Evolutionary conservation across 2,797 vertebrate species (phyloP).

Genomic region (Sarcophilus harrisii): DNA sequence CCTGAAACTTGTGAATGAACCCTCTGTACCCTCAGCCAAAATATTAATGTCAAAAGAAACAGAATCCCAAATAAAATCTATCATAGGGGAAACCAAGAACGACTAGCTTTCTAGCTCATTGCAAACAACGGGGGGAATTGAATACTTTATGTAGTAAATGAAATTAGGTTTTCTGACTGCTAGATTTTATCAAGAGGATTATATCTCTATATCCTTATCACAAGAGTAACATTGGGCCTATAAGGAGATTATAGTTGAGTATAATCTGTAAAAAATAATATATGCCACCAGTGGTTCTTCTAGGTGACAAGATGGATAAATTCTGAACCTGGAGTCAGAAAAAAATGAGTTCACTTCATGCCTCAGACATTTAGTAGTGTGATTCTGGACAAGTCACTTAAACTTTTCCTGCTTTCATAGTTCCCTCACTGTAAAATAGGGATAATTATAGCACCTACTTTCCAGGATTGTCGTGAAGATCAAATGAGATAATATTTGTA

Average conservation of each 20-base stretch:
- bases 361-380: neutral
- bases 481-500: neutral
- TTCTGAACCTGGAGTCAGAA: constrained; percentile 46
- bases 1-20: neutral
- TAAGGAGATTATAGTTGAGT: constrained; percentile 6
- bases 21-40: constrained; percentile 4
- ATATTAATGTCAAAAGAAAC: neutral
- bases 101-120: neutral
- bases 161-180: constrained; percentile 31
- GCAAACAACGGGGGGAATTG: neutral
- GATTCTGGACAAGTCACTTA: neutral
- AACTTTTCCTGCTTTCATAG: neutral
- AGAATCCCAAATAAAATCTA: constrained; percentile 45
- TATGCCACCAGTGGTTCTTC: constrained; percentile 40
- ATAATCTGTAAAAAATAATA: constrained; percentile 45
- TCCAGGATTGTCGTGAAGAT: neutral
- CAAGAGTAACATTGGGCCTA: constrained; percentile 25
- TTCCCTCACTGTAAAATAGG: neutral
- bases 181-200: constrained; percentile 15
- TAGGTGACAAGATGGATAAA: constrained; percentile 34
- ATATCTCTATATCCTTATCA: neutral
- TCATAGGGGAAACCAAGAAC: neutral
- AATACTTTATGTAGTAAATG: neutral
- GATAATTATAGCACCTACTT: neutral
- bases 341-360: neutral